A percentile compares a stretch with the other conserved stretches of the same genome.
Evolutionary conservation across 2,888 invertebrate genomes (phyloP).

Genomic region (Nycteola revayana): DNA sequence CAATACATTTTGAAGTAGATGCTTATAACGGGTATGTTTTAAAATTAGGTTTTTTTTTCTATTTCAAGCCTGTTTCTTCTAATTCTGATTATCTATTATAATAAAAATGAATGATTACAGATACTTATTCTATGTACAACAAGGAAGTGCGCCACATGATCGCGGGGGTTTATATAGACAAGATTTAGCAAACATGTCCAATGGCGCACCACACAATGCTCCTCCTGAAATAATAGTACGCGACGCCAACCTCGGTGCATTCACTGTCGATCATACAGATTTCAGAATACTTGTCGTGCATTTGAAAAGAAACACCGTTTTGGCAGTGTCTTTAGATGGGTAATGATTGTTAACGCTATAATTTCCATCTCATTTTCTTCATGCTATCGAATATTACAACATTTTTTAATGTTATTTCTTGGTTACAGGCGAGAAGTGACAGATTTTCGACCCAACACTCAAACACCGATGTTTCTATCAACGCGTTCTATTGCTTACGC

Average conservation of each 20-base stretch:
- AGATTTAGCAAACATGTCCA: constrained; percentile 89
- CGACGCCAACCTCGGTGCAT: constrained; percentile 88
- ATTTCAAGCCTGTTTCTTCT: no score
- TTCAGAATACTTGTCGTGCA: constrained; percentile 90
- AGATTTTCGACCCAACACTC: constrained; percentile 88
- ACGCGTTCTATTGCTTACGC: constrained; percentile 89
- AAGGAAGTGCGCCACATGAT: constrained; percentile 53
- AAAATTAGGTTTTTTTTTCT: no score
- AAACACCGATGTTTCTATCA: constrained; percentile 87
- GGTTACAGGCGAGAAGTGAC: constrained; percentile 84
- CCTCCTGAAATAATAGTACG: constrained; percentile 84
- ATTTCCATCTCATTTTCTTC: no score
- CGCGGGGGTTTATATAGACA: constrained; percentile 88
- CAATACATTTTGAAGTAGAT: constrained; percentile 93
- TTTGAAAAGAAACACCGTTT: constrained; percentile 88
- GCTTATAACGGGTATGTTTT: constrained; percentile 91
- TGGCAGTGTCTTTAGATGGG: constrained; percentile 92
- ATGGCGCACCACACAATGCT: constrained; percentile 87
- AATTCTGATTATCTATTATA: no score
- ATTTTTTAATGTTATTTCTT: no score
- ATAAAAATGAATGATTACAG: no score
- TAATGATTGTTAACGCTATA: no score
- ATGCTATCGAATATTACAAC: no score
- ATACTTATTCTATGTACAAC: constrained; percentile 90
- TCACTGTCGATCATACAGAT: constrained; percentile 91